Evolutionary conservation across 23 tunicate genomes (phyloP).

Genomic region (Diplosoma virens): DNA sequence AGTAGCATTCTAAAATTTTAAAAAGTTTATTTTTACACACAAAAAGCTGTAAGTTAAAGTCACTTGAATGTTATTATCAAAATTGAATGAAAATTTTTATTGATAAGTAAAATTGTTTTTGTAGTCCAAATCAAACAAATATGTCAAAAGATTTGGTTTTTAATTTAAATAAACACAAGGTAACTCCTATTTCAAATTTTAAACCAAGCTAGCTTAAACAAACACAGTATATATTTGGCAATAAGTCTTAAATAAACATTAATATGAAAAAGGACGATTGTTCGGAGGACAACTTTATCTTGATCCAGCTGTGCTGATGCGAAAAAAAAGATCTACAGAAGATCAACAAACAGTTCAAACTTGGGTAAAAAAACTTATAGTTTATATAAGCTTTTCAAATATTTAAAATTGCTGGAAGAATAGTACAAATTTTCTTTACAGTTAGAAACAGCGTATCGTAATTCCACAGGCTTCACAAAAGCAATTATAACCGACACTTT

Average conservation of each 20-base stretch:
- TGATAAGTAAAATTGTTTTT: too few relatives aligned
- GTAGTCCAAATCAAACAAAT: neutral
- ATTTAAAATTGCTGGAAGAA: neutral
- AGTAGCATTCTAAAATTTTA: too few relatives aligned
- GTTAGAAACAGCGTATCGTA: neutral
- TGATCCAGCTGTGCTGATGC: neutral
- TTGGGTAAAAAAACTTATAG: neutral
- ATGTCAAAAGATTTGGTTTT: neutral
- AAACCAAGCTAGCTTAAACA: too few relatives aligned
- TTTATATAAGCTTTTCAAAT: neutral
- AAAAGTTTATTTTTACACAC: too few relatives aligned
- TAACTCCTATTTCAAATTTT: neutral
- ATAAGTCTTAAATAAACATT: neutral
- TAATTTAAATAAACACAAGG: too few relatives aligned
- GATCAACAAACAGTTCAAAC: neutral
- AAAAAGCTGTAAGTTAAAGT: too few relatives aligned
- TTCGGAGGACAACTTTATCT: constrained; percentile 6
- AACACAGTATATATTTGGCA: neutral
- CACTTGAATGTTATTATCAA: too few relatives aligned
- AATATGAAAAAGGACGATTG: neutral
- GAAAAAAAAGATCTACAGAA: neutral
- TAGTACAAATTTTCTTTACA: neutral
- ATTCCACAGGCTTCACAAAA: neutral
- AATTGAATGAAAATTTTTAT: too few relatives aligned
- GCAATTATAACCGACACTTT: neutral